These are phyloP conservation scores for Xyrauchen texanus DNA, from an alignment of 2,113 vertebrate genomes.

Conservation along the genomic window DNA sequence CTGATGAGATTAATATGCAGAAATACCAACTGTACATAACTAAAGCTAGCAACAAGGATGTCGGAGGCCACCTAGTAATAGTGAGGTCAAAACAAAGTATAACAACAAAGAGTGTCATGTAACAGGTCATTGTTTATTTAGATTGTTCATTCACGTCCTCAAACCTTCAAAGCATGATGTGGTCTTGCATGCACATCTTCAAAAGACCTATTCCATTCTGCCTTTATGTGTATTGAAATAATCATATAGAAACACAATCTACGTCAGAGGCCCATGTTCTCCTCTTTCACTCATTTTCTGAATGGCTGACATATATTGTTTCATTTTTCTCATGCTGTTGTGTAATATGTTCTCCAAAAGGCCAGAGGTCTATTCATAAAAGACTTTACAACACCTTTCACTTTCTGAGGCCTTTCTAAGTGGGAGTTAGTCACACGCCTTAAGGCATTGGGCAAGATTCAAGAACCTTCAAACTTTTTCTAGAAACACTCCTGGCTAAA, in stretches of 20 bases:
- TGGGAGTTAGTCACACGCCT: not conserved
- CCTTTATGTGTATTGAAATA: not conserved
- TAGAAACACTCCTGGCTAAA: not conserved
- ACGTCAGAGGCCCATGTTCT: not conserved
- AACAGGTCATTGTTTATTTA: not conserved
- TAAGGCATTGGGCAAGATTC: not conserved
- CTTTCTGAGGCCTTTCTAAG: too few species aligned
- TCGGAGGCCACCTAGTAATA: not conserved
- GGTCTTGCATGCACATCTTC: not conserved
- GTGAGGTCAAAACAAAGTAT: constrained; percentile 14
- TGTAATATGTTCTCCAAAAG: not conserved
- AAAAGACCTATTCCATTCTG: not conserved
- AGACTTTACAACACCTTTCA: not conserved
- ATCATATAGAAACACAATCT: constrained; percentile 6
- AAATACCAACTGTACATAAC: too few species aligned
- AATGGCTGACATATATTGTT: not conserved
- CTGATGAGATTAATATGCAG: too few species aligned
- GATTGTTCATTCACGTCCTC: not conserved
- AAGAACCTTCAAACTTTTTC: not conserved
- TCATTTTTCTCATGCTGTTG: not conserved
- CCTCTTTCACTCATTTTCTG: not conserved
- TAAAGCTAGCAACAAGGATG: too few species aligned
- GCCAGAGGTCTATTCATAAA: not conserved
- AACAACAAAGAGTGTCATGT: constrained; percentile 23
- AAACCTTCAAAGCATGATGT: constrained; percentile 15